Conservation (phyloP, 2,888 invertebrate species). For the Portevinia maculata region DNA sequence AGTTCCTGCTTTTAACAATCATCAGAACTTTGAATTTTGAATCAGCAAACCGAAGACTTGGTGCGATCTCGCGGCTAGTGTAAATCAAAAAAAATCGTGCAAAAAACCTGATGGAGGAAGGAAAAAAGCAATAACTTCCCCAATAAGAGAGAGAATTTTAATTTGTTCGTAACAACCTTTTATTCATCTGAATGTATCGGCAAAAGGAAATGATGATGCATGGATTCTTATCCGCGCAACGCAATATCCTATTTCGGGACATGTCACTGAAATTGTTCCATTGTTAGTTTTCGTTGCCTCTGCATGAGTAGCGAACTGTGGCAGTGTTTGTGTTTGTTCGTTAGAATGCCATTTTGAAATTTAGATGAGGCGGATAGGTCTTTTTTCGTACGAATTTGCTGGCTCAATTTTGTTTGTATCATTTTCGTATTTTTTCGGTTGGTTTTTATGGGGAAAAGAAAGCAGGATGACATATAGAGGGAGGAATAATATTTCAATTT, state of each 20-base stretch:
- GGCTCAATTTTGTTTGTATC: slow-evolving; percentile 45
- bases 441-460: background rate
- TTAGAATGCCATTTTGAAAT: slow-evolving; percentile 48
- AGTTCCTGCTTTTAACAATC: slow-evolving; percentile 44
- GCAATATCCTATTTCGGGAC: slow-evolving; percentile 39
- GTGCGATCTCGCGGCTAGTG: background rate
- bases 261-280: slow-evolving; percentile 41
- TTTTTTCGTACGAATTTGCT: slow-evolving; percentile 22
- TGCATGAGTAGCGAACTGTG: background rate
- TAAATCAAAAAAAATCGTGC: slow-evolving; percentile 26
- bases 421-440: background rate
- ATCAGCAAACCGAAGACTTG: background rate
- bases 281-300: slow-evolving; percentile 13
- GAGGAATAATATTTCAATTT: slow-evolving; percentile 48
- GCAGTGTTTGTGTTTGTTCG: slow-evolving; percentile 35
- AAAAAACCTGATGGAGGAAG: background rate
- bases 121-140: slow-evolving; percentile 4
- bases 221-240: slow-evolving; percentile 45
- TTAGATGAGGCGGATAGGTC: slow-evolving; percentile 26
- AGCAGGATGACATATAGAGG: background rate
- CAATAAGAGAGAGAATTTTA: slow-evolving; percentile 38
- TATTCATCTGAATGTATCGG: slow-evolving; percentile 29
- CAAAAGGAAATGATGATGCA: slow-evolving; percentile 57
- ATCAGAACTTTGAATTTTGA: slow-evolving; percentile 24
- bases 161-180: slow-evolving; percentile 39